Evolutionary conservation across 1,140 invertebrate species (phyloP).

Genomic region (Bombus vancouverensis): DNA sequence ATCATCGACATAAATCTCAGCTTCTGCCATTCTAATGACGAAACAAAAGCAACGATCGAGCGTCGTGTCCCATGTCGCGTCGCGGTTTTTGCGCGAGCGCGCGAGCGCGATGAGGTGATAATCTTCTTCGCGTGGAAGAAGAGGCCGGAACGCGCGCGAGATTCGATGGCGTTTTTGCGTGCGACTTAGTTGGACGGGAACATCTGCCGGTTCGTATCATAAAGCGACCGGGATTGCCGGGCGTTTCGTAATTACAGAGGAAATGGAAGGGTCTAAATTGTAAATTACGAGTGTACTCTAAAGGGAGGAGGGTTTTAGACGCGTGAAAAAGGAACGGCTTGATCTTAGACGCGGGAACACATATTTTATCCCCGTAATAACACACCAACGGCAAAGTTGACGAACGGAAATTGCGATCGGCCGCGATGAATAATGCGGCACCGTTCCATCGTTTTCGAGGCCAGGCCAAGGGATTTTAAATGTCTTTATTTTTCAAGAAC

Average conservation of each 20-base stretch:
- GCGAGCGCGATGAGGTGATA: slow-evolving; percentile 22
- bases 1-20: no score
- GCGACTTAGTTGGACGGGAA: slow-evolving; percentile 31
- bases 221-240: slow-evolving; percentile 23
- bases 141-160: not conserved
- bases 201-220: slow-evolving; percentile 33
- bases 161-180: slow-evolving; percentile 42
- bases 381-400: not conserved
- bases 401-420: slow-evolving; percentile 35
- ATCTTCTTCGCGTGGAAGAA: not conserved
- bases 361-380: slow-evolving; percentile 35
- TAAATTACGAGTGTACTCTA: slow-evolving; percentile 52
- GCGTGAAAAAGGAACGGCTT: slow-evolving; percentile 43
- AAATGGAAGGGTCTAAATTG: slow-evolving; percentile 58
- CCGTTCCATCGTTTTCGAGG: not conserved
- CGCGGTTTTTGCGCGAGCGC: not conserved
- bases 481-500: slow-evolving; percentile 7
- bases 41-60: not conserved
- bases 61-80: not conserved
- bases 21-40: not conserved
- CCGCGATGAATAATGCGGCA: not conserved
- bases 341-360: slow-evolving; percentile 29
- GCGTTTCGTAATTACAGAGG: slow-evolving; percentile 38
- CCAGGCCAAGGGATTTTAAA: not conserved
- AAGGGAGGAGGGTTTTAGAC: slow-evolving; percentile 21